Evolutionary conservation across 2,113 vertebrate genomes (phyloP), one percentile per base, ranked within the genome.

Genomic region (Motacilla tschutschensis): DNA sequence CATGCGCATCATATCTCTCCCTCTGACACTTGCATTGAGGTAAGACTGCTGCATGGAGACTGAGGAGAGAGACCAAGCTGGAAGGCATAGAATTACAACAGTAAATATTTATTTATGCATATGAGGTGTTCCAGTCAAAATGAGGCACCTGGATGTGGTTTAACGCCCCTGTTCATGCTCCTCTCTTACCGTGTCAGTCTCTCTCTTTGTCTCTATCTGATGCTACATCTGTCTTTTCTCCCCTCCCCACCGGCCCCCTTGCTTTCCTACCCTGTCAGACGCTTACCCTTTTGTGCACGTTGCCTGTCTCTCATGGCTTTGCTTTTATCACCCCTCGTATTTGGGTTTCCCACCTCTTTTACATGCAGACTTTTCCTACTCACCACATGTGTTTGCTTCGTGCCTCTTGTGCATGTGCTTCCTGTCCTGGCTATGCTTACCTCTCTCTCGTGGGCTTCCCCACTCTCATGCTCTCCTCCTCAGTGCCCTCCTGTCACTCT

Each of bases 321-420:
- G 21, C 46, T 74, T 81, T 66, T 17, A 44, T 50, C 13, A 47
- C 8, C 17, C 29, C 11, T 58, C 9, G 6, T 14, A 7, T 3
- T 1, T 50, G 21, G 12, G 11, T 58, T 88, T n/a, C 14, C 28
- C 0, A 0, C 22, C 26, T 66, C 43, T 57, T 73, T 12, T 2
- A 1, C 24, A 5, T 53, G 53, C 59, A 33, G 25, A 29, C 58
- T 48, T 53, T 70, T 43, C 15, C 50, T n/a, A 36, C 47, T 67
- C 54, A 18, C n/a, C 57, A 26, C 35, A 7, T 18, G 12, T n/a
- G 7, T 53, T 13, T 48, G 26, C 26, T 63, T 85, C 21, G 21
- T 18, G 6, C 29, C 31, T 62, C 55, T 36, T 2, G 4, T 17
- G 7, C 33, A 14, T 7, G 0, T 44, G 19, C 41, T 60, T 64